phyloP scores from a whole-genome alignment of 2,888 invertebrate genomes.

The Cheilosia scutellata region DNA sequence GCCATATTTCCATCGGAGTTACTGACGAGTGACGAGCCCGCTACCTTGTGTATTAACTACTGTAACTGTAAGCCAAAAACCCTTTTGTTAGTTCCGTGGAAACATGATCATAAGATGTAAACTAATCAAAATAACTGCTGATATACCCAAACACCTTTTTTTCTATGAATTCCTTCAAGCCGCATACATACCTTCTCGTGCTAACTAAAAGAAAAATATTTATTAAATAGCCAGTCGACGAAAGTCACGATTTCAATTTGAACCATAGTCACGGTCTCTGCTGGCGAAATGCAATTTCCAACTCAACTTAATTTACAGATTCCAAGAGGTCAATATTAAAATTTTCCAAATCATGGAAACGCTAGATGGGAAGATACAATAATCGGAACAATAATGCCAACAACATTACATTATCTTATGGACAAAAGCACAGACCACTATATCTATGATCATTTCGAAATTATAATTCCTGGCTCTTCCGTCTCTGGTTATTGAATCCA shows the following conservation, averaged over 20 bases:
- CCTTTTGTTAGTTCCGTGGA: neutral
- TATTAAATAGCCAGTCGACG: conserved; percentile 9
- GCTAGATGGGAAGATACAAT: conserved; percentile 22
- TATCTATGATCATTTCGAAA: conserved; percentile 28
- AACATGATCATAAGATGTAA: neutral
- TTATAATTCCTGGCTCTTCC: conserved; percentile 38
- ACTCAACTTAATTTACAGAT: conserved; percentile 37
- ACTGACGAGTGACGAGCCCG: too few species aligned
- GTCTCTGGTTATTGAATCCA: conserved; percentile 29
- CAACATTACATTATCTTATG: conserved; percentile 43
- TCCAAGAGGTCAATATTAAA: conserved; percentile 41
- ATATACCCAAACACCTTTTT: conserved; percentile 19
- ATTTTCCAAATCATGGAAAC: conserved; percentile 33
- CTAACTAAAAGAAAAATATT: neutral
- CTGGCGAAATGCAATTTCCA: conserved; percentile 13
- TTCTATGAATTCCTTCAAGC: neutral
- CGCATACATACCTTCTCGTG: neutral
- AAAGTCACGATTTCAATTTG: conserved; percentile 65
- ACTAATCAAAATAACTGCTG: conserved; percentile 4
- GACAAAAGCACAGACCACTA: conserved; percentile 22
- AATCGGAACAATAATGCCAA: conserved; percentile 1
- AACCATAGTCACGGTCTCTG: conserved; percentile 51
- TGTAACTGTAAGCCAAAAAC: too few species aligned
- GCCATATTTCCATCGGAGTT: too few species aligned
- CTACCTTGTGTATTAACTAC: too few species aligned